Evolutionary conservation across 2,113 vertebrate species (phyloP).

Genomic region (Apistogramma diplotaenia): DNA sequence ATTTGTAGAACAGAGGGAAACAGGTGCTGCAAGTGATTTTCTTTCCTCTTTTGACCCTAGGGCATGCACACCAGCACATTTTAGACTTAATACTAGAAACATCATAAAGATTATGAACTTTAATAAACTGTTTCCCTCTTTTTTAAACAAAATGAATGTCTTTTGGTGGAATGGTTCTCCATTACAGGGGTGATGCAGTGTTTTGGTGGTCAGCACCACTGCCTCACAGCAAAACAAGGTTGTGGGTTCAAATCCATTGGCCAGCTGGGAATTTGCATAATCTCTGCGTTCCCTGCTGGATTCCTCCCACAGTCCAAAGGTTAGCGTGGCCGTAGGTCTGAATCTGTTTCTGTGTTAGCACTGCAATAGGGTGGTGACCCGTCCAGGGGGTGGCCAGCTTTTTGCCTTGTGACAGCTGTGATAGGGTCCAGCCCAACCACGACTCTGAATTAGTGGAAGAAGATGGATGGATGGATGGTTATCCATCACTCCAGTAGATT

Average conservation of each 20-base stretch:
- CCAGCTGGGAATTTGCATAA: not conserved
- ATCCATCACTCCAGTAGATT: not conserved
- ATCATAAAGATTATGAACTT: not conserved
- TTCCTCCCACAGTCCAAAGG: too few relatives aligned
- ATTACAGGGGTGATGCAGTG: too few relatives aligned
- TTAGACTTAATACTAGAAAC: not conserved
- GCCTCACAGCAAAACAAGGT: not conserved
- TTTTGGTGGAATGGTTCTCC: not conserved
- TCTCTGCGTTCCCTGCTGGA: not conserved
- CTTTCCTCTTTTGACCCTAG: not conserved
- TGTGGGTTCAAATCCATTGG: not conserved
- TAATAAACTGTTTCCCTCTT: not conserved
- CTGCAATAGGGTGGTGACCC: not conserved
- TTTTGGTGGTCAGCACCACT: too few relatives aligned
- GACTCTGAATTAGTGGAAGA: not conserved
- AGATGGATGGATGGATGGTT: not conserved
- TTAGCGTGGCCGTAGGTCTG: not conserved
- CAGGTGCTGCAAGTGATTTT: not conserved
- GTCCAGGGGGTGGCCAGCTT: not conserved
- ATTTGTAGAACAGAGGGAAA: not conserved
- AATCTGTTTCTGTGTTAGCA: not conserved
- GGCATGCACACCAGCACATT: not conserved
- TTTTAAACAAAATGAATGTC: not conserved
- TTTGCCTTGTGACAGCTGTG: not conserved
- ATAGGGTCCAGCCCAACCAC: not conserved